phyloP scores from a whole-genome alignment of 2,113 vertebrate genomes.

The Felis chaus region DNA sequence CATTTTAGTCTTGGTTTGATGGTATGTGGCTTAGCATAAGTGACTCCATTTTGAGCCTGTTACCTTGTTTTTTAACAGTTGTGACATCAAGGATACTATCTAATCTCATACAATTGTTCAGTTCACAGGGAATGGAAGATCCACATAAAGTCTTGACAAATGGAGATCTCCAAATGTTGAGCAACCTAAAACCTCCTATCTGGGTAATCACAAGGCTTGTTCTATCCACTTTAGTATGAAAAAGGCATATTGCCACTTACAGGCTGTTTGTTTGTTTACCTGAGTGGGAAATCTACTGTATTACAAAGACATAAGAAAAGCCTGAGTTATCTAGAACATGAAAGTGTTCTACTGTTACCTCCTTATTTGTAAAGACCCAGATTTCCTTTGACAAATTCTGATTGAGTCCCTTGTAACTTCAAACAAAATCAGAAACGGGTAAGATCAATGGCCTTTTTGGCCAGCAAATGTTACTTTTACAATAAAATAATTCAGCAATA shows the following conservation, averaged over 20 bases:
- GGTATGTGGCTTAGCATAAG: background rate
- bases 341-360: background rate
- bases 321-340: background rate
- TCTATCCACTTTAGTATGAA: background rate
- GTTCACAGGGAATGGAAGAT: background rate
- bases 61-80: background rate
- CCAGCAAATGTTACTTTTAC: background rate
- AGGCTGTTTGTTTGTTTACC: background rate
- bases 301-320: background rate
- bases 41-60: background rate
- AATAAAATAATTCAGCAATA: background rate
- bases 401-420: background rate
- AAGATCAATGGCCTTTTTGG: background rate
- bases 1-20: background rate
- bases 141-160: background rate
- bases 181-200: background rate
- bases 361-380: background rate
- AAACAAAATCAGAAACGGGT: background rate
- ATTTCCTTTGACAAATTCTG: background rate
- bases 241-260: background rate
- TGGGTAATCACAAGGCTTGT: background rate
- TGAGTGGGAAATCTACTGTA: background rate
- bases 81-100: rapidly evolving
- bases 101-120: background rate
- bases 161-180: background rate